Evolutionary conservation across 2,797 vertebrate genomes (phyloP).

Genomic region (Mallotus villosus): DNA sequence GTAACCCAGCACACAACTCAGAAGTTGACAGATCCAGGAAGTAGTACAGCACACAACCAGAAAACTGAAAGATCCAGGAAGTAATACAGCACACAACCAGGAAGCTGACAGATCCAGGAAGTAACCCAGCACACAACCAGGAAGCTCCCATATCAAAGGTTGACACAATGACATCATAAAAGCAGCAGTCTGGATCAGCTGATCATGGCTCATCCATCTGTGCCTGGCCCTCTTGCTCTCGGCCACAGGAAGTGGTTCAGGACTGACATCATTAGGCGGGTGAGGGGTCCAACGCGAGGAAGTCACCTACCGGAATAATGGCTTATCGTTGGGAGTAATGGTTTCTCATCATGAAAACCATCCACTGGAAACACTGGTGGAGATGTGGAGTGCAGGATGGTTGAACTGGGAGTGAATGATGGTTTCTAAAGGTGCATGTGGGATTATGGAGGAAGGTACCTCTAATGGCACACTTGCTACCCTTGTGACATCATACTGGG

Average conservation of each 20-base stretch:
- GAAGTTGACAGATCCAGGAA: no score
- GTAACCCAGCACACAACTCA: no score
- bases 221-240: slow-evolving; percentile 24
- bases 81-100: no score
- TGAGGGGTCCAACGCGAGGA: slow-evolving; percentile 18
- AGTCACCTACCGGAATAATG: not conserved
- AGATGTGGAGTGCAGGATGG: slow-evolving; percentile 28
- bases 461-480: no score
- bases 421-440: not conserved
- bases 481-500: no score
- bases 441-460: no score
- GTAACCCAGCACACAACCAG: no score
- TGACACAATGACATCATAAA: slow-evolving; percentile 17
- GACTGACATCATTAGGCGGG: slow-evolving; percentile 38
- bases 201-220: slow-evolving; percentile 50
- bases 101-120: no score
- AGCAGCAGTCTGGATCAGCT: slow-evolving; percentile 44
- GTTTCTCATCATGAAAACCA: slow-evolving; percentile 36
- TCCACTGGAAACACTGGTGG: slow-evolving; percentile 49
- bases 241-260: slow-evolving; percentile 26
- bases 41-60: no score
- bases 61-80: no score
- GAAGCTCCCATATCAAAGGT: not conserved
- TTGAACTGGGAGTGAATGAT: slow-evolving; percentile 27
- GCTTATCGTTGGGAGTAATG: not conserved